Conservation (phyloP, 2,888 invertebrate genomes). For the Sphaerophoria rueppellii region DNA sequence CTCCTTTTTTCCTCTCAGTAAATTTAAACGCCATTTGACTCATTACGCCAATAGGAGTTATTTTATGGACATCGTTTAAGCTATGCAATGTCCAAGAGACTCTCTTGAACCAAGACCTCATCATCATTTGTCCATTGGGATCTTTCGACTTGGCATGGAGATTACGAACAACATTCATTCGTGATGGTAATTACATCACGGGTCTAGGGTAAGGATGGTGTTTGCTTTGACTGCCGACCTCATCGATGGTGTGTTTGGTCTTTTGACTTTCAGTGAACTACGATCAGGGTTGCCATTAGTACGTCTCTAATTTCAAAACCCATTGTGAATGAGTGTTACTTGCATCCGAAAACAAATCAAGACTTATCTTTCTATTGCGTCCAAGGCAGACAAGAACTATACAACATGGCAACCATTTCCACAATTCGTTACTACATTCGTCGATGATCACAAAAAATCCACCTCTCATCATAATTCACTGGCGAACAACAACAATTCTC, state of each 20-base stretch:
- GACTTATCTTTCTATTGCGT: no score
- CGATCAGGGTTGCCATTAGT: neutral
- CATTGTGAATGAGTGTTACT: no score
- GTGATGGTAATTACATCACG: conserved; percentile 65
- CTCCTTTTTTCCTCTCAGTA: conserved; percentile 28
- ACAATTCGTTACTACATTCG: neutral
- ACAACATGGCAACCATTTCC: neutral
- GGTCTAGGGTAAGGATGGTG: conserved; percentile 61
- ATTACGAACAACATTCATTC: neutral
- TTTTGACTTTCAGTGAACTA: conserved; percentile 47
- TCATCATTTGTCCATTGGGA: conserved; percentile 64
- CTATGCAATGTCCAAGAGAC: conserved; percentile 34
- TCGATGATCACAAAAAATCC: conserved; percentile 14
- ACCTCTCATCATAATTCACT: neutral
- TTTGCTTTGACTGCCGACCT: conserved; percentile 72
- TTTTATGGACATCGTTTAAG: neutral
- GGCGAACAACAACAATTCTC: neutral
- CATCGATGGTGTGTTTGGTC: conserved; percentile 68
- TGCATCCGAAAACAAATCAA: no score
- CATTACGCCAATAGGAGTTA: conserved; percentile 53
- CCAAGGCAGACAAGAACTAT: no score
- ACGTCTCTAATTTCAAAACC: neutral
- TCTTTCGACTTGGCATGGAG: conserved; percentile 16
- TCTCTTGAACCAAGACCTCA: conserved; percentile 60
- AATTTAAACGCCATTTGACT: conserved; percentile 44